A percentile compares a stretch with the other conserved stretches of the same genome.
phyloP scores from a whole-genome alignment of 2,888 invertebrate genomes.

The Melinaea menophilus region DNA sequence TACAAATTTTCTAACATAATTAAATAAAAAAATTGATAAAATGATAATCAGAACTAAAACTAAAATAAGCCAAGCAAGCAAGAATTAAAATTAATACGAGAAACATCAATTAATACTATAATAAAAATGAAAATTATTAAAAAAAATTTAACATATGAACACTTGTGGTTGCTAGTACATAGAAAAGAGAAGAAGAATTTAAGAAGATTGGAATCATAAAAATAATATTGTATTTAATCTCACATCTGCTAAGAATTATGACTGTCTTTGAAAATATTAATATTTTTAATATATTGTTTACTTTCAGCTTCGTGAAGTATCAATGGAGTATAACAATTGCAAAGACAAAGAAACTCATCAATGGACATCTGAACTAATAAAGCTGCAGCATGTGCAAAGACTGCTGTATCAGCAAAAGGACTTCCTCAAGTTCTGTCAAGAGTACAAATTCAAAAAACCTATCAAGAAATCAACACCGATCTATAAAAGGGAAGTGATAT shows the following conservation, averaged over 20 bases:
- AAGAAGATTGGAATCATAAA: too few relatives aligned
- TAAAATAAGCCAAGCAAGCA: too few relatives aligned
- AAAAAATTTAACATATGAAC: too few relatives aligned
- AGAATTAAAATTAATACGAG: too few relatives aligned
- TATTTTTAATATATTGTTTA: conserved; percentile 13
- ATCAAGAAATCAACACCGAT: conserved; percentile 40
- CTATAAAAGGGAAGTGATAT: conserved; percentile 52
- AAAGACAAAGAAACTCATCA: conserved; percentile 69
- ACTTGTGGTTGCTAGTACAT: too few relatives aligned
- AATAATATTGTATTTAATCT: too few relatives aligned
- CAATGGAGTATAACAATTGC: conserved; percentile 85
- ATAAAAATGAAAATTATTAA: too few relatives aligned
- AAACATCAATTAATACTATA: too few relatives aligned
- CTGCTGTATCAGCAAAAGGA: conserved; percentile 64
- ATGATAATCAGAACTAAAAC: too few relatives aligned
- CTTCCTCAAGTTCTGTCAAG: conserved; percentile 56
- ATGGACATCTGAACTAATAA: conserved; percentile 66
- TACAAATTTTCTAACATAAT: too few relatives aligned
- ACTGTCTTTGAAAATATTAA: conserved; percentile 4
- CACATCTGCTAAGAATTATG: neutral
- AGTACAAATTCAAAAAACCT: conserved; percentile 54
- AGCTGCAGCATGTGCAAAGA: conserved; percentile 64
- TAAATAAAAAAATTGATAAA: too few relatives aligned
- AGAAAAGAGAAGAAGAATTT: too few relatives aligned
- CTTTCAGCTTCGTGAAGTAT: conserved; percentile 83